phyloP scores from a whole-genome alignment of 2,888 invertebrate species.

The Lissocephala sabroskyi region DNA sequence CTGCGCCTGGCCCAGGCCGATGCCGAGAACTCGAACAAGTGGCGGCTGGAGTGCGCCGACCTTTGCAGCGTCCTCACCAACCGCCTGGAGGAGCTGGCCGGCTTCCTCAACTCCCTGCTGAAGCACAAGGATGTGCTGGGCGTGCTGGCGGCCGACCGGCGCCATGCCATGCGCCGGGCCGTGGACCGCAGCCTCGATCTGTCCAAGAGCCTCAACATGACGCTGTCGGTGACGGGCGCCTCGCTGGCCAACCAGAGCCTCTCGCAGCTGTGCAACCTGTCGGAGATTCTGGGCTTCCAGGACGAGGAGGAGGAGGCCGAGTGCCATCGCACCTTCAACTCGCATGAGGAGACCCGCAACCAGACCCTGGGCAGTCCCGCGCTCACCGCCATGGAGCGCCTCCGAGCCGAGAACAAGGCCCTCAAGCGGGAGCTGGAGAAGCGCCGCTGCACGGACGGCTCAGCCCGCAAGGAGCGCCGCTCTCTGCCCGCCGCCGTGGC shows the following conservation, averaged over 20 bases:
- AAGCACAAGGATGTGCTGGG: constrained; percentile 75
- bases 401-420: constrained; percentile 62
- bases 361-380: constrained; percentile 17
- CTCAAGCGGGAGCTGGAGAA: constrained; percentile 60
- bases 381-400: constrained; percentile 41
- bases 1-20: constrained; percentile 56
- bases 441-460: constrained; percentile 41
- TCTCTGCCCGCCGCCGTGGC: constrained; percentile 58
- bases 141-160: constrained; percentile 74
- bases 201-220: constrained; percentile 73
- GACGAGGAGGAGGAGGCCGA: constrained; percentile 31
- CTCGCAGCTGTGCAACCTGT: constrained; percentile 73
- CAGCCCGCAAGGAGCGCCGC: constrained; percentile 64
- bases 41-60: constrained; percentile 68
- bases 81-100: constrained; percentile 76
- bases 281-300: constrained; percentile 69
- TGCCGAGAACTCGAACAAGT: constrained; percentile 63
- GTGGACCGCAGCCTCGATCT: constrained; percentile 75
- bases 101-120: constrained; percentile 76
- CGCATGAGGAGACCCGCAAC: constrained; percentile 59
- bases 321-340: constrained; percentile 57
- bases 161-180: constrained; percentile 74
- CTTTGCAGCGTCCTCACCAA: constrained; percentile 73
- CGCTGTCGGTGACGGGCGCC: constrained; percentile 65
- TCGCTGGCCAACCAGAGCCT: constrained; percentile 74